Base-by-base conservation (phyloP, 1,140 invertebrate species). In the Bombus soroeensis region DNA sequence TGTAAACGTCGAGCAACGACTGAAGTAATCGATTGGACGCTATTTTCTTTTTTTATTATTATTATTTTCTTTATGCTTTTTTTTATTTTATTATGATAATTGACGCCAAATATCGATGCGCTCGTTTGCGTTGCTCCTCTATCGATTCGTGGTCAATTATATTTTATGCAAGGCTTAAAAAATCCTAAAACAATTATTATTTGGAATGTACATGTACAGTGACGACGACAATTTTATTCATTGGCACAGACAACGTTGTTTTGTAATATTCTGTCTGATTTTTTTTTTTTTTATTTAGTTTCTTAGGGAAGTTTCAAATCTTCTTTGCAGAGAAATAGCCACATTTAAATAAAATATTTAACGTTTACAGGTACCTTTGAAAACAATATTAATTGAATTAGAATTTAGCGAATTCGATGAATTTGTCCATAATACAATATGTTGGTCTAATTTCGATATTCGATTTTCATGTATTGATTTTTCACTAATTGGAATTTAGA, bases 51-150 rank as follows among this genome's bases (percentile, higher is more conserved):
- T 72, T 32, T 18, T 70, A 3, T 25, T 68, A 9, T 68, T 70
- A 32, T 34, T 68, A 32, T 68, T 68, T 68, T 68, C 13, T 34
- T 68, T 34, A 53, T 53, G 47, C 18, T 34, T 22, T 68, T 70
- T 41, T 41, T 18, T 37, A 39, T 57, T 83, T 53, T 62, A 76
- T 79, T 4, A 41, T 59, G 79, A 83, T 90, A 90, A 90, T 90
- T 90, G 89, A 90, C 89, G 73, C 87, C 83, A 83, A 79, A 85
- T 43, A 79, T 90, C 87, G 83, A 88, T 90, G 83, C 72, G 64
- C 57, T 39, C 9, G 32, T 72, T 80, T 13, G 28, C 28, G 9
- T 66, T 57, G 32, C 15, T 68, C 4, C n/a, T 57, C 9, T 32
- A 66, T 77, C 57, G 28, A 25, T n/a, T 39, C 66, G 25, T 59